A percentile compares a stretch with the other conserved stretches of the same genome.
Conservation (phyloP, 1,140 invertebrate genomes). For the Drosophila bocki region DNA sequence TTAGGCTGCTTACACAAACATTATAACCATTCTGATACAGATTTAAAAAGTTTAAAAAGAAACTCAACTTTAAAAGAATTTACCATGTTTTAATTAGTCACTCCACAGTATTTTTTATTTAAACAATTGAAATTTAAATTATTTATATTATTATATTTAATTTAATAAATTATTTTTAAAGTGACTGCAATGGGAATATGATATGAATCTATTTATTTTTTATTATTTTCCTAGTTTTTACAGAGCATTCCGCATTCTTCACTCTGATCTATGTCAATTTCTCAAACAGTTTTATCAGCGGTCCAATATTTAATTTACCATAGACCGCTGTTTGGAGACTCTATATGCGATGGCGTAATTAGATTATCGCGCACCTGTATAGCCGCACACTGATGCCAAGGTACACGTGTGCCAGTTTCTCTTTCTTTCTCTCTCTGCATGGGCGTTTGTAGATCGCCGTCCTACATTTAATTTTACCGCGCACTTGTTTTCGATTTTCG, state of each 20-base stretch:
- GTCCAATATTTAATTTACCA: slow-evolving; percentile 53
- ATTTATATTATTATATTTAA: no score
- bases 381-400: slow-evolving; percentile 9
- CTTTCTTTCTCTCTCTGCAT: slow-evolving; percentile 17
- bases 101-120: no score
- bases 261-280: slow-evolving; percentile 4
- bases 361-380: slow-evolving; percentile 72
- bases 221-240: neutral
- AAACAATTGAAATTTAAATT: neutral
- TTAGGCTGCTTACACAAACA: neutral
- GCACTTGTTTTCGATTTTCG: slow-evolving; percentile 44
- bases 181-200: neutral
- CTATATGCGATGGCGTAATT: slow-evolving; percentile 60
- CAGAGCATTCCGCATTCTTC: neutral
- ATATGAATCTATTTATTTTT: neutral
- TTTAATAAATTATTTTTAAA: neutral
- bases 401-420: slow-evolving; percentile 49
- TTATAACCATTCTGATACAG: neutral
- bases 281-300: slow-evolving; percentile 52
- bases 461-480: slow-evolving; percentile 34
- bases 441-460: slow-evolving; percentile 33
- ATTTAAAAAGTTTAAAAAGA: neutral
- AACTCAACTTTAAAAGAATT: neutral
- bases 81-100: no score
- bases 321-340: slow-evolving; percentile 7